Evolutionary conservation across 2,113 vertebrate species (phyloP), one percentile per base, ranked within the genome.

Genomic region (Oxyruncus cristatus): DNA sequence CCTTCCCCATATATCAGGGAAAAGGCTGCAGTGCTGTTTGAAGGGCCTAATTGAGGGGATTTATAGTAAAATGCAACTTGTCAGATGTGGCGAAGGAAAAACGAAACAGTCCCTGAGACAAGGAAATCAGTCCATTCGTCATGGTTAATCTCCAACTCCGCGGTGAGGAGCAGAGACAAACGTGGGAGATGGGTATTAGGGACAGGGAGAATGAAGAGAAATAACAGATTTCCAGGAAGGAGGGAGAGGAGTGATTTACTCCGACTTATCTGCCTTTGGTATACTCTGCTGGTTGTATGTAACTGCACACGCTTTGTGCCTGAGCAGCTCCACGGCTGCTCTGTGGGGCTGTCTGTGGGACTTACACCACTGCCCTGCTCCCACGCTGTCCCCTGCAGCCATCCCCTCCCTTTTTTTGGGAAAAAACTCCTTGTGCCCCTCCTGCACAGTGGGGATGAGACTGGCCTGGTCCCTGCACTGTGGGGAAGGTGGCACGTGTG

Each of bases 61-160:
- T 98, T 97, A 93, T 95, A 93, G 94, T 91, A 95, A 98, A 97
- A 98, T 81, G 92, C 88, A 96, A 86, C 93, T 85, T 97, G 92
- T 98, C 97, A 95, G 88, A 81, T 28, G 46, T 56, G 11, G 88
- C 78, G 35, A 71, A 94, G 77, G 83, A 56, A 95, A 95, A 97
- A 94, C 83, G 93, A 95, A 94, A 32, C 61, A 77, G 86, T 85
- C 49, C 85, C 91, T n/a, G 88, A 93, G 26, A 91, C 53, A 67
- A 8, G 24, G 90, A 49, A 92, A 91, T 97, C 96, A 88, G 55
- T 92, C 80, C 89, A 94, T 97, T 96, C 5, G 27, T 97, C 96
- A 91, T 42, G 77, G 59, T 71, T 96, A 93, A 94, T 94, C 88
- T 70, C 71, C 84, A 85, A 62, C 75, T 93, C 70, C 84, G 63